A percentile compares a stretch with the other conserved stretches of the same genome.
Conservation (phyloP, 2,113 vertebrate species). For the Columba livia region DNA sequence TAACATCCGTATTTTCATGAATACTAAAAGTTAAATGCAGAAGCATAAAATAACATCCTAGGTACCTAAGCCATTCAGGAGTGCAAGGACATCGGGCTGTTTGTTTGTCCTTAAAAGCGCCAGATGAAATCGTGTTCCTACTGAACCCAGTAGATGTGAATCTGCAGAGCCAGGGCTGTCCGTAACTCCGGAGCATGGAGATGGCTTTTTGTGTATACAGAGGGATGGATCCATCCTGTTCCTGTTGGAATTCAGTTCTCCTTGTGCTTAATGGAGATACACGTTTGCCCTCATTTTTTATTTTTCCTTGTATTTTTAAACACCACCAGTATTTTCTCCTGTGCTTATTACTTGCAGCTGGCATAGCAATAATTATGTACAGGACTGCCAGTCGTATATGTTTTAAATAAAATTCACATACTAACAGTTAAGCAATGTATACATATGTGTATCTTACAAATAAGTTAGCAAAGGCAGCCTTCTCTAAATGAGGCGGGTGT, state of each 20-base stretch:
- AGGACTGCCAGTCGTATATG: neutral
- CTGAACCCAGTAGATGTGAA: neutral
- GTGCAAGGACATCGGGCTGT: neutral
- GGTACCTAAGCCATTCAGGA: neutral
- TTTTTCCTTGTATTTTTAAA: neutral
- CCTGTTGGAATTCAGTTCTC: neutral
- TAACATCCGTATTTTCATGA: neutral
- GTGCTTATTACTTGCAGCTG: neutral
- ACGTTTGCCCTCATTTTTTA: neutral
- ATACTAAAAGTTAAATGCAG: neutral
- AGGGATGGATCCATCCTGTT: neutral
- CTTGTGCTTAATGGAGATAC: neutral
- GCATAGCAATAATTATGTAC: neutral
- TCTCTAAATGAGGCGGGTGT: conserved; percentile 54
- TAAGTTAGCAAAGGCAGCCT: neutral
- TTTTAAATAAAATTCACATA: neutral
- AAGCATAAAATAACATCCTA: neutral
- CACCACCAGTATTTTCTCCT: neutral
- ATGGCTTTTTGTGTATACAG: neutral
- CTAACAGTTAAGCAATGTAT: conserved; percentile 10
- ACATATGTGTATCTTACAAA: neutral
- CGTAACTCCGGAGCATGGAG: rapidly evolving
- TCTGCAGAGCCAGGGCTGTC: neutral
- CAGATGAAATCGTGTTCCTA: neutral
- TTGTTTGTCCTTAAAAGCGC: neutral